Base-by-base conservation (phyloP, 2,888 invertebrate species). In the Melieria omissa region DNA sequence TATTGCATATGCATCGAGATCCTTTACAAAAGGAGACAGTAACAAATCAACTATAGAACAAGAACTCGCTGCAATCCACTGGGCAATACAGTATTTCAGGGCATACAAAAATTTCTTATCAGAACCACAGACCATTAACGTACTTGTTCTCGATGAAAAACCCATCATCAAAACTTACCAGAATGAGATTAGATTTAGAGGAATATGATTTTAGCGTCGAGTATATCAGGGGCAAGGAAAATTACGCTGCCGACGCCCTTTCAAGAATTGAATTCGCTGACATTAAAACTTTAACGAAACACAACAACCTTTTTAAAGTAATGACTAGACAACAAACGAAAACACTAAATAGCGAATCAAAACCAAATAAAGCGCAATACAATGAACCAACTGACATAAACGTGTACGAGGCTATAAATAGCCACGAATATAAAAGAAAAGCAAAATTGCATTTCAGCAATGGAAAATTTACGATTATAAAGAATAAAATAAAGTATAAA, bases 11-110 rank as follows among this genome's bases (percentile, higher is more conserved):
- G 69, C 74, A 16, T 74, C 74, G 52, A 70, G 70, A 74, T 60
- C 71, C 12, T 75, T 78, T 42, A 78, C 72, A 41, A 78, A 75
- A 65, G 75, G 73, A 44, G 77, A 78, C 70, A 70, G 9, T 6
- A 78, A 77, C 58, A 78, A 78, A 65, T 68, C 76, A 10, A 78
- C 72, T 8, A 79, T 77, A n/a, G 75, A 79, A 57, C 75, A 78
- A 64, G 77, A 79, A 65, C 64, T 76, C n/a, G 64, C 80, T 65
- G 78, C 78, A 2, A 73, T 74, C 47, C 70, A 75, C 64, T 75
- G 61, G 64, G 73, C 78, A 47, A 77, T 78, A 4, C 77, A 73
- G 49, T 65, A 77, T 63, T 81, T 78, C 65, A 55, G 52, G 54
- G 73, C 75, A 64, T 76, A 76, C 9, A 47, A 46, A 46, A 73